Base-by-base conservation (phyloP, 2,888 invertebrate genomes). In the Heliconius sara region DNA sequence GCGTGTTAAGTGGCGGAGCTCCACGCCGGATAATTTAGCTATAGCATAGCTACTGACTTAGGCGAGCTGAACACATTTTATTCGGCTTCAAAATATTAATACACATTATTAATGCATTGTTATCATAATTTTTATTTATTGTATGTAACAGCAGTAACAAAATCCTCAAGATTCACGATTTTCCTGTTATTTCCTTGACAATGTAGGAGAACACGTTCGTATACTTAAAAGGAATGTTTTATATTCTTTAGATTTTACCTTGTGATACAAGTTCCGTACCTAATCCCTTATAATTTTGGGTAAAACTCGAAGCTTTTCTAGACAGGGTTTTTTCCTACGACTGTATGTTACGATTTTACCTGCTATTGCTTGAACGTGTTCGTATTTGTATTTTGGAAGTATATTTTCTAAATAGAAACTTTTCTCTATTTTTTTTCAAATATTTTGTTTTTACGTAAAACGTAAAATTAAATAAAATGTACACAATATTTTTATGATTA, bases 211-310 rank as follows among this genome's bases (percentile, higher is more conserved):
- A 73, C 72, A 57, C 72, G 57, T 57, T 52, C 22, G 57, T 34
- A 3, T 73, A 52, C 70, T 70, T 70, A 43, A 25, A 70, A 70
- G 1, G 43, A 43, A 70, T 70, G 43, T 68, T 68, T 68, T 70
- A 70, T 68, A 39, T 13, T 25, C 70, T 47, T 70, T 70, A 70
- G 43, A 70, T 70, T 70, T 70, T 70, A 70, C 70, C 70, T 70
- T 43, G 13, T 16, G 43, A 68, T 70, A 70, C 25, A 25, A 27
- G 25, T 47, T 47, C 43, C 70, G 43, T 43, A 43, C 25, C 16
- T 70, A 70, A 68, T 43, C 43, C 68, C 43, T 12, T 70, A 70
- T 25, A 70, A 70, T 70, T 47, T 70, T 47, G 43, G 16, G 16
- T 12, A 70, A 70, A 70, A n/a, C n/a, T 34, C 67, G 39, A 34